Percentiles rank a stretch among this genome's conserved stretches.
These are phyloP conservation scores for Tyrannus savana DNA, from an alignment of 2,113 vertebrate species.

Conservation along the genomic window DNA sequence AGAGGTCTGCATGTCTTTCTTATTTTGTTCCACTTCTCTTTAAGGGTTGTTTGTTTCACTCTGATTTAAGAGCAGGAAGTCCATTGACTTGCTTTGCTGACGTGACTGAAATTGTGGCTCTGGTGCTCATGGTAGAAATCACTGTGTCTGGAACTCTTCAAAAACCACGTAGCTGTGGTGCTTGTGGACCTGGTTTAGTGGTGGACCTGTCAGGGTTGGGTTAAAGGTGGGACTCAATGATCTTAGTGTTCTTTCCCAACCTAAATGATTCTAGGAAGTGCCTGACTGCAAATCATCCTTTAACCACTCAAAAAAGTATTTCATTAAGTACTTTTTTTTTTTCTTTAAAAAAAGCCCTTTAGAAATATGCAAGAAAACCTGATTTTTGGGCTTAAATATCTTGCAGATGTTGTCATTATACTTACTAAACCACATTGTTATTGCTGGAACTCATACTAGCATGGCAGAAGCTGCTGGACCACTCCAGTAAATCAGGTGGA, in stretches of 20 bases:
- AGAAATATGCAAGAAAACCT: not conserved
- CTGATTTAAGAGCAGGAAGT: not conserved
- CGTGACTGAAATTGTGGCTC: not conserved
- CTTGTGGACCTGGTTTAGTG: no score
- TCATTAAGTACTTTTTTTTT: not conserved
- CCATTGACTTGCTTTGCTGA: not conserved
- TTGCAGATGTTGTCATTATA: not conserved
- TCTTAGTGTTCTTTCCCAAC: no score
- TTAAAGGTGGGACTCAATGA: no score
- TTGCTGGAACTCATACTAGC: not conserved
- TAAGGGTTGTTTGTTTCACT: not conserved
- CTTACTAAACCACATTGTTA: not conserved
- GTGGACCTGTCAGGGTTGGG: no score
- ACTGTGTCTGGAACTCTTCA: no score
- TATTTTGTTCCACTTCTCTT: not conserved
- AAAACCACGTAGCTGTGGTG: no score
- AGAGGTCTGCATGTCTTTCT: not conserved
- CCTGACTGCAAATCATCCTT: no score
- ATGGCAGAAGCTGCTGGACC: not conserved
- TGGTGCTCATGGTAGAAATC: no score
- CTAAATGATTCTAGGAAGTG: no score
- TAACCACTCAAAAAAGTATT: not conserved
- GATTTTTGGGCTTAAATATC: not conserved
- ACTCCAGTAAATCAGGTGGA: not conserved
- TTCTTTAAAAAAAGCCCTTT: not conserved